phyloP scores from a whole-genome alignment of 2,888 invertebrate genomes.

The Caprella mutica region DNA sequence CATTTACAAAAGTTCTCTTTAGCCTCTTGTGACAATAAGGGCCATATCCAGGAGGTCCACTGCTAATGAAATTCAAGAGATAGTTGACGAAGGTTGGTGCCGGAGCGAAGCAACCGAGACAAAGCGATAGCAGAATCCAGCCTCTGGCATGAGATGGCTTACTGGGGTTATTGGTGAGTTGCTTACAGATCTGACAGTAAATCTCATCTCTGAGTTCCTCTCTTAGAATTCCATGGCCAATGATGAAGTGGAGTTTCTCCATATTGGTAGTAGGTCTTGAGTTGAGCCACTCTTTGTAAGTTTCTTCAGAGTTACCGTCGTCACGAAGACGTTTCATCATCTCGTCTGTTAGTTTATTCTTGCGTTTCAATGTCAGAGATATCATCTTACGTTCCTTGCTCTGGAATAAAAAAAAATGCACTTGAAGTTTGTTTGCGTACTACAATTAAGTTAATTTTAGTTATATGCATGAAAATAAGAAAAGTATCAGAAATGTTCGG shows the following conservation, averaged over 20 bases:
- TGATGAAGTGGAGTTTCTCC: conserved; percentile 97
- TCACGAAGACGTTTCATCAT: conserved; percentile 74
- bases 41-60: conserved; percentile 96
- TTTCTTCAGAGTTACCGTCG: conserved; percentile 87
- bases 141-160: conserved; percentile 97
- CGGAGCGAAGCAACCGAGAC: conserved; percentile 98
- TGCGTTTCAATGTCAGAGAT: conserved; percentile 86
- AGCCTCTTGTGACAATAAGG: conserved; percentile 95
- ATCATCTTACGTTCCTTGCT: conserved; percentile 94
- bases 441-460: background rate
- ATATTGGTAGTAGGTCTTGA: conserved; percentile 93
- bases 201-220: conserved; percentile 95
- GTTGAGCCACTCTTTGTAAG: conserved; percentile 92
- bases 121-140: conserved; percentile 94
- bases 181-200: conserved; percentile 98
- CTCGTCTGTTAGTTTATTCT: conserved; percentile 93
- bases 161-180: conserved; percentile 89
- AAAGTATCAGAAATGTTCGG: conserved; percentile 1
- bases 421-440: background rate
- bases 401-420: conserved; percentile 55
- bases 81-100: conserved; percentile 94
- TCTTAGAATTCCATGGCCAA: conserved; percentile 92
- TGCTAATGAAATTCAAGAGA: conserved; percentile 86
- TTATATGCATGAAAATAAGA: background rate
- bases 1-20: conserved; percentile 92